phyloP scores from a whole-genome alignment of 2,113 vertebrate genomes.

The Lepidothrix coronata region DNA sequence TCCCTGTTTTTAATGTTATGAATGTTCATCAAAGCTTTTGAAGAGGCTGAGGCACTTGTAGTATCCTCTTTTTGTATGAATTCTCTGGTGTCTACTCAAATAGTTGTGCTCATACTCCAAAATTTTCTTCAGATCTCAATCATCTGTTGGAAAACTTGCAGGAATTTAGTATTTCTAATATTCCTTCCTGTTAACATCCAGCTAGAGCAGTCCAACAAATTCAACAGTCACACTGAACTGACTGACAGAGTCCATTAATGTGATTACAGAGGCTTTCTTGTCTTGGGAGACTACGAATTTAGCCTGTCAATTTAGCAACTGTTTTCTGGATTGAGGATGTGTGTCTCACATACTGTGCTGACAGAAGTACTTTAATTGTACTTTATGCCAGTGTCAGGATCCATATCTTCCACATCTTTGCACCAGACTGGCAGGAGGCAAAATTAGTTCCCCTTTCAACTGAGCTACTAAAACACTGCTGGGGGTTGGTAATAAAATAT shows the following conservation, averaged over 20 bases:
- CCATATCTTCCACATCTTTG: background rate
- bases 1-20: background rate
- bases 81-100: background rate
- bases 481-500: background rate
- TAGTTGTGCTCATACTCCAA: background rate
- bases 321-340: background rate
- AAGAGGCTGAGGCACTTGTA: background rate
- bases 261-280: background rate
- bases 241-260: background rate
- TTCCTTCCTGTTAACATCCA: background rate
- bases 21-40: background rate
- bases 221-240: background rate
- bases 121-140: background rate
- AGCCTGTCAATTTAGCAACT: background rate
- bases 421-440: background rate
- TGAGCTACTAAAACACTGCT: background rate
- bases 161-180: background rate
- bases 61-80: background rate
- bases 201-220: background rate
- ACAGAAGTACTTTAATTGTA: constrained; percentile 5
- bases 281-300: background rate
- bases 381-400: background rate
- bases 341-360: background rate
- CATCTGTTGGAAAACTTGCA: background rate
- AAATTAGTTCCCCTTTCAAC: background rate